Base-by-base conservation (phyloP, 2,888 invertebrate species). In the Lottia scabra region DNA sequence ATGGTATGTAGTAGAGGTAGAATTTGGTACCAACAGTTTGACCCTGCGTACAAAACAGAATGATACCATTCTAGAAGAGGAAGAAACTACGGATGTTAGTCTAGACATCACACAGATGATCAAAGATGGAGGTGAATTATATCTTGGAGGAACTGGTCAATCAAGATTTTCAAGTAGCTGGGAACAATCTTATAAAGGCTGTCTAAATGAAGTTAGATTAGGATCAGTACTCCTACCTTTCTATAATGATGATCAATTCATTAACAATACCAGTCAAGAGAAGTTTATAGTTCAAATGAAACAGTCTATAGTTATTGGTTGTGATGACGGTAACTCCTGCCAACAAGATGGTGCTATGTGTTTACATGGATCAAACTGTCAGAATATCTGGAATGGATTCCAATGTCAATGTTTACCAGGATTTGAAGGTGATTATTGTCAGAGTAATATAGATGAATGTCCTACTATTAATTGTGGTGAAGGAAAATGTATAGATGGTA, bases 141-240 rank as follows among this genome's bases (percentile, higher is more conserved):
- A 71, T 30, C 74, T 76, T 5, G 76, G 76, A 13, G 68, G 69
- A n/a, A 48, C 26, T 10, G 65, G 30, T 46, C 19, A 16, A 15
- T 8, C 19, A 12, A 43, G n/a, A 12, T 65, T 30, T 23, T 6
- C 1, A 8, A 30, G 23, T 56, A 23, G 12, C 2, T 72, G 69
- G 65, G 64, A 66, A 62, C 38, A 77, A 27, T 75, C 76, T 13
- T 92, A 92, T 81, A 92, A 96, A 91, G 98, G 97, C 8, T 98
- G 97, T 88, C 90, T 98, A 83, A 94, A 95, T 43, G 96, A 96
- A 87, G 94, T 96, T 67, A 93, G 96, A 84, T 93, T 98, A 72
- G 96, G 95, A 68, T 92, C 92, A 68, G 91, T 95, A 79, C 91
- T 97, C 75, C 91, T 98, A 78, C 97, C 97, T 5, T 97, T 94